A percentile compares a stretch with the other conserved stretches of the same genome.
Evolutionary conservation across 2,797 vertebrate genomes (phyloP).

Genomic region (Picus viridis): DNA sequence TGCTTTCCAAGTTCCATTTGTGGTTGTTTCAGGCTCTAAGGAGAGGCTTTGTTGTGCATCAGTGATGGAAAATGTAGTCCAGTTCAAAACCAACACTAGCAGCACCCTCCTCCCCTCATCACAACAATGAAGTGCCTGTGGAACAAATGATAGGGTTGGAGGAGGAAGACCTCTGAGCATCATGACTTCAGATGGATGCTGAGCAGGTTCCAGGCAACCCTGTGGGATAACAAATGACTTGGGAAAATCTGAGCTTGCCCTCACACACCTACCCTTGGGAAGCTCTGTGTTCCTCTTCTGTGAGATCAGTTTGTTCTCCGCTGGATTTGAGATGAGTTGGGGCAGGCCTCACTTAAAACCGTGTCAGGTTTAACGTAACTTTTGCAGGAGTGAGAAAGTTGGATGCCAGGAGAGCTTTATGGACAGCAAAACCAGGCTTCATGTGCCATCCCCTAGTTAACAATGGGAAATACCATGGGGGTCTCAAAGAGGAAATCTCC

Average conservation of each 20-base stretch:
- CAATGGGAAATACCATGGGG: not conserved
- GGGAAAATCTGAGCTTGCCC: not conserved
- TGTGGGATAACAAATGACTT: not conserved
- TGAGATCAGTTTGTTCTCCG: not conserved
- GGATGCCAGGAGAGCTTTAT: not conserved
- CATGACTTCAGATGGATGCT: not conserved
- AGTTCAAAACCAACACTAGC: conserved; percentile 27
- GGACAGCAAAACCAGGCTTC: not conserved
- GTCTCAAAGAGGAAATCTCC: not conserved
- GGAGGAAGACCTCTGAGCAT: not conserved
- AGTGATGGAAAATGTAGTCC: conserved; percentile 27
- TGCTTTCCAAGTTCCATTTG: not conserved
- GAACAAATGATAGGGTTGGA: not conserved
- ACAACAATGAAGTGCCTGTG: not conserved
- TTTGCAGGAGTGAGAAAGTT: not conserved
- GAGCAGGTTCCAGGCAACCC: not conserved
- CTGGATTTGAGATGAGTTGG: not conserved
- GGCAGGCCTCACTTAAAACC: not conserved
- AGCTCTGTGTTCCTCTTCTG: not conserved
- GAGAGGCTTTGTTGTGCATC: not conserved
- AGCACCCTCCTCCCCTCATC: not conserved
- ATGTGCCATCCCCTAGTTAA: not conserved
- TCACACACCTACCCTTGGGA: not conserved
- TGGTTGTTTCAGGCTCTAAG: not conserved
- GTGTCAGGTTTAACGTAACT: not conserved